A percentile compares a stretch with the other conserved stretches of the same genome.
phyloP scores from a whole-genome alignment of 2,797 vertebrate species.

The Scyliorhinus canicula region DNA sequence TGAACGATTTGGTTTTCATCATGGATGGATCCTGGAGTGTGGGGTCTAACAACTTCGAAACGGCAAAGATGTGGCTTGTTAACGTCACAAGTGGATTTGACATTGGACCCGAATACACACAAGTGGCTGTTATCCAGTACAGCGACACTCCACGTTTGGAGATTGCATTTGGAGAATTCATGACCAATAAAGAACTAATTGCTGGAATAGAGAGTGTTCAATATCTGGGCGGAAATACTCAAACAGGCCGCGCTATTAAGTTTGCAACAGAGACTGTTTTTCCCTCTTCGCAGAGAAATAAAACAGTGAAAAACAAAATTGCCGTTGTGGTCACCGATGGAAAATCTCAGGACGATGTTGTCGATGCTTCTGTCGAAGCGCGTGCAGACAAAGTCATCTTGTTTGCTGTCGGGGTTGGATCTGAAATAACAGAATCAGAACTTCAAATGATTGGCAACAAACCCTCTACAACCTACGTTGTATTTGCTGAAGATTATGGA shows the following conservation, averaged over 20 bases:
- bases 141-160: constrained; percentile 68
- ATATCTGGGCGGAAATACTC: constrained; percentile 70
- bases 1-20: constrained; percentile 71
- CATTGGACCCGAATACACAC: constrained; percentile 62
- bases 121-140: constrained; percentile 70
- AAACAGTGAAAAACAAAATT: constrained; percentile 63
- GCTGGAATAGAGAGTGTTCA: constrained; percentile 55
- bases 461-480: constrained; percentile 61
- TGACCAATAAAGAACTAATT: constrained; percentile 54
- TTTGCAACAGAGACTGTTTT: constrained; percentile 69
- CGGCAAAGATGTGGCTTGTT: constrained; percentile 66
- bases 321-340: constrained; percentile 70
- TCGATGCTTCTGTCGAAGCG: constrained; percentile 61
- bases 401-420: constrained; percentile 71
- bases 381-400: constrained; percentile 58
- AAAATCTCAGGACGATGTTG: constrained; percentile 72
- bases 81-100: constrained; percentile 70
- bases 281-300: constrained; percentile 52
- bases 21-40: constrained; percentile 74
- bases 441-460: constrained; percentile 66
- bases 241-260: constrained; percentile 69
- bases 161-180: constrained; percentile 61
- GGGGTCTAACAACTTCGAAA: constrained; percentile 64
- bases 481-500: constrained; percentile 68
- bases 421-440: constrained; percentile 66